Evolutionary conservation across 2,888 invertebrate species (phyloP).

Genomic region (Apeira syringaria): DNA sequence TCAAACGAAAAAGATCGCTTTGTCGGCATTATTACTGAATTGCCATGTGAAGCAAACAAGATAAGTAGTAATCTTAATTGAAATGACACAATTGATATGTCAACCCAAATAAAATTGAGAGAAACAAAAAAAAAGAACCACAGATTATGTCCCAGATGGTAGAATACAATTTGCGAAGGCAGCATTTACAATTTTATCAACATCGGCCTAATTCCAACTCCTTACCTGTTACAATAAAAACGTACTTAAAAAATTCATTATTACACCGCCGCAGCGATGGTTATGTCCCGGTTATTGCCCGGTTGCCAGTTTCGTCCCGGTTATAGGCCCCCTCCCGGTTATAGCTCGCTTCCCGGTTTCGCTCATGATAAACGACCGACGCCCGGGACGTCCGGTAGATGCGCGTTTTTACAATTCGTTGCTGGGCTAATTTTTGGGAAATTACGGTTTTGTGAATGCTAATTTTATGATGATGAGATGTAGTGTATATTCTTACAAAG

Average conservation of each 20-base stretch:
- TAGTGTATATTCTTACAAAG: no score
- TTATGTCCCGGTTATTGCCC: constrained; percentile 40
- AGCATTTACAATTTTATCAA: constrained; percentile 18
- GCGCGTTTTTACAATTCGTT: constrained; percentile 54
- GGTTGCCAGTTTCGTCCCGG: constrained; percentile 30
- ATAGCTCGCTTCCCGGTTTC: constrained; percentile 40
- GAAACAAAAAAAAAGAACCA: constrained; percentile 11
- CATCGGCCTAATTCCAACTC: constrained; percentile 17
- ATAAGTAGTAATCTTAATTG: constrained; percentile 9
- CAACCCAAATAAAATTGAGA: constrained; percentile 1
- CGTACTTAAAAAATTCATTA: constrained; percentile 34
- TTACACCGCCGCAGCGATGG: constrained; percentile 35
- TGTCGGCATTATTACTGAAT: background rate
- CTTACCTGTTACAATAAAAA: constrained; percentile 32
- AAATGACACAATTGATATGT: constrained; percentile 3
- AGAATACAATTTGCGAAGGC: constrained; percentile 6
- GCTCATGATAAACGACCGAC: constrained; percentile 42
- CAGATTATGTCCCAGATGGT: constrained; percentile 11
- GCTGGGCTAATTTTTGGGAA: constrained; percentile 30
- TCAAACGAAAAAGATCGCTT: no score
- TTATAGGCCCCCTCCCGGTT: constrained; percentile 46
- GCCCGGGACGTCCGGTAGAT: constrained; percentile 40
- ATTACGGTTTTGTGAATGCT: constrained; percentile 17
- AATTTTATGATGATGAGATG: no score
- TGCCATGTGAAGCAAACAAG: background rate